Evolutionary conservation across 2,113 vertebrate species (phyloP).

Genomic region (Gallinago media): DNA sequence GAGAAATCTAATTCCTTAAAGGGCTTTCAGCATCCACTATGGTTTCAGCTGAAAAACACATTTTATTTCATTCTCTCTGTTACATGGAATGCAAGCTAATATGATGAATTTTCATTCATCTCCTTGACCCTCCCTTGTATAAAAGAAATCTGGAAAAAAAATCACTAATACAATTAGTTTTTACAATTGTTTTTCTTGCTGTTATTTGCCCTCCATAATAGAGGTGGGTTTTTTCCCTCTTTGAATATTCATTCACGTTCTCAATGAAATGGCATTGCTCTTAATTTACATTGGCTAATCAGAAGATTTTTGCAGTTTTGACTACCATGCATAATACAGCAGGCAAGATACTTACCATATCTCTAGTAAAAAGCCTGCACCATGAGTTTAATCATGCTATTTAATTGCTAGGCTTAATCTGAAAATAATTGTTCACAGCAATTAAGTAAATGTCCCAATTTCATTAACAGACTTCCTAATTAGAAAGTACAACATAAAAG

Average conservation of each 20-base stretch:
- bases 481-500: slow-evolving; percentile 81
- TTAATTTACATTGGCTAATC: slow-evolving; percentile 67
- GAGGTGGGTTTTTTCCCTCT: background rate
- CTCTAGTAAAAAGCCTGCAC: slow-evolving; percentile 59
- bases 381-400: slow-evolving; percentile 76
- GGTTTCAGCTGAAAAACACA: background rate
- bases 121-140: background rate
- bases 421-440: slow-evolving; percentile 85
- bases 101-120: background rate
- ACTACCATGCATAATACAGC: slow-evolving; percentile 49
- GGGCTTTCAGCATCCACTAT: background rate
- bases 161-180: background rate
- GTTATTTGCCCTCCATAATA: background rate
- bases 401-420: slow-evolving; percentile 80
- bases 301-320: slow-evolving; percentile 51
- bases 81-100: background rate
- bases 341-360: slow-evolving; percentile 51
- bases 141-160: background rate
- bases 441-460: slow-evolving; percentile 83
- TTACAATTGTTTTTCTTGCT: background rate
- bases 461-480: slow-evolving; percentile 83
- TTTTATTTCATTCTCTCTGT: background rate
- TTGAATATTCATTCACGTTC: background rate
- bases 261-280: background rate
- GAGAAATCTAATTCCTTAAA: background rate